These are phyloP conservation scores for Tauraco hartlaubi DNA, from an alignment of 2,797 vertebrate species.

Conservation along the genomic window DNA sequence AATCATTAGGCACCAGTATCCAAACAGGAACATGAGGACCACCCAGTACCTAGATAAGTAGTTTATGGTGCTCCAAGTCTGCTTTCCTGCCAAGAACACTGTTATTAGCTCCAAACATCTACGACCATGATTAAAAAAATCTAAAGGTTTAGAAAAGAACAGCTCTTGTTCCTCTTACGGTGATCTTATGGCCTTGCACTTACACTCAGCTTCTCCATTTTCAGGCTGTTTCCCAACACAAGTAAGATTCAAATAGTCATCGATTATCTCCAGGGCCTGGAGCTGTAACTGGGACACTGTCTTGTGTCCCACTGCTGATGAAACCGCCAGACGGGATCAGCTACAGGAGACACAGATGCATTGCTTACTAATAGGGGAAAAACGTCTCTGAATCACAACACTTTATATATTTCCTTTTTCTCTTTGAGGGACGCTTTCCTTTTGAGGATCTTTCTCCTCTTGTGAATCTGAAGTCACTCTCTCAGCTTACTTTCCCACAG, in stretches of 20 bases:
- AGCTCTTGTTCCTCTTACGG: rapidly evolving
- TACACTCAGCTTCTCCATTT: not conserved
- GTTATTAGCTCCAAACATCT: not conserved
- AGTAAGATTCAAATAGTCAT: not conserved
- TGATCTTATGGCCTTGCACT: not conserved
- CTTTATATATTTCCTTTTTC: not conserved
- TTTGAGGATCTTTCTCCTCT: not conserved
- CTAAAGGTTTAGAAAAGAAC: not conserved
- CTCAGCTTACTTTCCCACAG: not conserved
- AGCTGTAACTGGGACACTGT: not conserved
- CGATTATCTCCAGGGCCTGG: not conserved
- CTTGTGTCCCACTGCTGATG: not conserved
- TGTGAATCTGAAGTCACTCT: not conserved
- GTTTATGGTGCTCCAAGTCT: not conserved
- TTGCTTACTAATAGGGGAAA: rapidly evolving
- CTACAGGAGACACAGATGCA: not conserved
- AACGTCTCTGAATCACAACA: rapidly evolving
- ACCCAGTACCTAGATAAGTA: slow-evolving; percentile 16
- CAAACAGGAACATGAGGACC: not conserved
- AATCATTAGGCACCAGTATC: not conserved
- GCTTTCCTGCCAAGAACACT: not conserved
- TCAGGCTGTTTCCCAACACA: not conserved
- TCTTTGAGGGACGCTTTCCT: not conserved
- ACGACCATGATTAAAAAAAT: not conserved
- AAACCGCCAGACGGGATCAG: not conserved